These are phyloP conservation scores for Amphiprion percula DNA, from an alignment of 2,113 vertebrate genomes.

Conservation along the genomic window DNA sequence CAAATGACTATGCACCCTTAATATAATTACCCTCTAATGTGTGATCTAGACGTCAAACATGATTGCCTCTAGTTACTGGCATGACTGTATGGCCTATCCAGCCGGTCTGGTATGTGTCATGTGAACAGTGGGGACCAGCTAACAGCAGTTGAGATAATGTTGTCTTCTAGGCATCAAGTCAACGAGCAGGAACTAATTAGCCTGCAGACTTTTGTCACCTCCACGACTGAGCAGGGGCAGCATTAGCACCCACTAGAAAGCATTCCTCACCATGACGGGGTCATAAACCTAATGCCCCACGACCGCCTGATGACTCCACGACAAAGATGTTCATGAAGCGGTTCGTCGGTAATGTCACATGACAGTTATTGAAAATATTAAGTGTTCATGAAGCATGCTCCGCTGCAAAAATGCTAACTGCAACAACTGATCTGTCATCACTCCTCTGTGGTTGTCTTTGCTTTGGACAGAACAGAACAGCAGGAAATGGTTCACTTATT, in stretches of 20 bases:
- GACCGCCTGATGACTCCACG: slow-evolving; percentile 29
- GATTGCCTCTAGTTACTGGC: slow-evolving; percentile 29
- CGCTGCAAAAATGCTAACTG: slow-evolving; percentile 2
- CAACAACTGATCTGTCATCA: neutral
- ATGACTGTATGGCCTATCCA: slow-evolving; percentile 35
- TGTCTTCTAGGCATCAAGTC: slow-evolving; percentile 67
- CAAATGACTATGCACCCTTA: neutral
- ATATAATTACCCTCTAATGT: slow-evolving; percentile 44
- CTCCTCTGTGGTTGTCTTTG: neutral
- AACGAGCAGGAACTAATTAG: slow-evolving; percentile 80
- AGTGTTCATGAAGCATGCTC: slow-evolving; percentile 11
- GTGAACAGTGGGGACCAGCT: slow-evolving; percentile 33
- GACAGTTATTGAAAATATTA: slow-evolving; percentile 1
- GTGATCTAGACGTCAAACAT: slow-evolving; percentile 45
- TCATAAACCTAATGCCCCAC: slow-evolving; percentile 50
- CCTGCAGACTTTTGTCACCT: slow-evolving; percentile 62
- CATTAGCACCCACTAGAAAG: slow-evolving; percentile 62
- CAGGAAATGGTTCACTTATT: slow-evolving; percentile 27
- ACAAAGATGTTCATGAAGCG: slow-evolving; percentile 17
- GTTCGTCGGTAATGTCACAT: slow-evolving; percentile 12
- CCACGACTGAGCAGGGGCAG: slow-evolving; percentile 42
- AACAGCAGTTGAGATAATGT: slow-evolving; percentile 68
- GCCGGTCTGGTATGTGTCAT: slow-evolving; percentile 58
- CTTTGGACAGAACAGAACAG: slow-evolving; percentile 13
- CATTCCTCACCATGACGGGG: slow-evolving; percentile 62